A percentile compares a stretch with the other conserved stretches of the same genome.
Conservation (phyloP, 2,888 invertebrate genomes). For the Cryptosula pallasiana region DNA sequence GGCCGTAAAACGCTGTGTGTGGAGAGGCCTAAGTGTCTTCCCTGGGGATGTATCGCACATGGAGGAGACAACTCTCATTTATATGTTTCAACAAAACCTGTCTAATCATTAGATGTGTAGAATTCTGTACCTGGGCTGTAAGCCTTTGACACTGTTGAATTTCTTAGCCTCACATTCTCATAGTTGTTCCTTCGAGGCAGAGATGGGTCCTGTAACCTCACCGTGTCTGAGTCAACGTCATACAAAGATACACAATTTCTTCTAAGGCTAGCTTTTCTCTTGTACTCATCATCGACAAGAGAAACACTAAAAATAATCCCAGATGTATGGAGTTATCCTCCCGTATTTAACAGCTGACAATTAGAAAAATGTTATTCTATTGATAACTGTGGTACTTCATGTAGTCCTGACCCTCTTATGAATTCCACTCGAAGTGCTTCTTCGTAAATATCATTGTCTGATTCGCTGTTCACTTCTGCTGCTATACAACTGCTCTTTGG, state of each 20-base stretch:
- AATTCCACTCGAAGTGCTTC: not conserved
- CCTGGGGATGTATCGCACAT: too few relatives aligned
- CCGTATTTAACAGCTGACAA: too few relatives aligned
- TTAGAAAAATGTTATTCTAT: too few relatives aligned
- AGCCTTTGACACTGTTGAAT: not conserved
- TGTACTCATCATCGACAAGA: not conserved
- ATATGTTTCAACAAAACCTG: too few relatives aligned
- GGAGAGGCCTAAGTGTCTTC: too few relatives aligned
- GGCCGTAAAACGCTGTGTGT: too few relatives aligned
- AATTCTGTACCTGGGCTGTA: not conserved
- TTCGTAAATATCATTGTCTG: not conserved
- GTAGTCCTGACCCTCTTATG: not conserved
- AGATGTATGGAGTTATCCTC: too few relatives aligned
- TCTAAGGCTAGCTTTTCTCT: not conserved
- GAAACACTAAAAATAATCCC: not conserved
- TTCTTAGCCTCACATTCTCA: not conserved
- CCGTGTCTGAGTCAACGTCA: not conserved
- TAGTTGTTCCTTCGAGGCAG: not conserved
- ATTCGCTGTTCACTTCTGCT: not conserved
- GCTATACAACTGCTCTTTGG: not conserved
- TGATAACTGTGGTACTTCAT: too few relatives aligned
- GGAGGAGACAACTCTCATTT: too few relatives aligned
- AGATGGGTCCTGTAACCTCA: not conserved
- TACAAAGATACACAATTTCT: not conserved
- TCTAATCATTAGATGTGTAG: not conserved